Evolutionary conservation across 64 coral and sea anemone genomes (phyloP).

Genomic region (Acropora yongei): DNA sequence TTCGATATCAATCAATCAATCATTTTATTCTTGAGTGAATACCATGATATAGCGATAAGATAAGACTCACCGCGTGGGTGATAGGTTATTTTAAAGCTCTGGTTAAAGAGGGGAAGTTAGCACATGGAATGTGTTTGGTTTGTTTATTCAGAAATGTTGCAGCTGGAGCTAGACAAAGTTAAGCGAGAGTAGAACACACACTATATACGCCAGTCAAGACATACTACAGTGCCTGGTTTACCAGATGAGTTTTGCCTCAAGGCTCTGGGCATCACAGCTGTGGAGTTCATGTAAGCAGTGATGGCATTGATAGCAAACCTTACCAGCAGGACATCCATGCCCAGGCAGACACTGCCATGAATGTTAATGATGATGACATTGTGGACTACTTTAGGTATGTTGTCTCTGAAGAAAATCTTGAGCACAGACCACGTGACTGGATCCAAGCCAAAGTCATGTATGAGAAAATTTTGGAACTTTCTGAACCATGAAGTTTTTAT

Average conservation of each 20-base stretch:
- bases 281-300: too few relatives aligned
- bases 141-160: background rate
- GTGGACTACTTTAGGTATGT: too few relatives aligned
- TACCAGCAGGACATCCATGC: too few relatives aligned
- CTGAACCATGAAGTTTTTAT: too few relatives aligned
- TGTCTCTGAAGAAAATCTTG: too few relatives aligned
- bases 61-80: background rate
- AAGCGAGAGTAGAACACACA: constrained; percentile 13
- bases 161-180: constrained; percentile 20
- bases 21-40: constrained; percentile 44
- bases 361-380: too few relatives aligned
- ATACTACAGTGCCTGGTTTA: constrained; percentile 14
- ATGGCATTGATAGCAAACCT: too few relatives aligned
- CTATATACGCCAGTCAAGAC: constrained; percentile 20
- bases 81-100: constrained; percentile 12
- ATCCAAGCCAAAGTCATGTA: too few relatives aligned
- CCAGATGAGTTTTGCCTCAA: constrained; percentile 8
- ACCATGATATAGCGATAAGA: constrained; percentile 48
- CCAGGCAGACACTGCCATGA: too few relatives aligned
- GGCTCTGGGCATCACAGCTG: too few relatives aligned
- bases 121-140: constrained; percentile 31
- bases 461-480: too few relatives aligned
- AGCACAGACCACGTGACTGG: too few relatives aligned
- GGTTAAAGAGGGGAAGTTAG: background rate
- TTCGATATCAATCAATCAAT: constrained; percentile 64